Percentiles rank a stretch among this genome's conserved stretches.
Conservation (phyloP, 2,888 invertebrate species). For the Agapetus fuscipes region DNA sequence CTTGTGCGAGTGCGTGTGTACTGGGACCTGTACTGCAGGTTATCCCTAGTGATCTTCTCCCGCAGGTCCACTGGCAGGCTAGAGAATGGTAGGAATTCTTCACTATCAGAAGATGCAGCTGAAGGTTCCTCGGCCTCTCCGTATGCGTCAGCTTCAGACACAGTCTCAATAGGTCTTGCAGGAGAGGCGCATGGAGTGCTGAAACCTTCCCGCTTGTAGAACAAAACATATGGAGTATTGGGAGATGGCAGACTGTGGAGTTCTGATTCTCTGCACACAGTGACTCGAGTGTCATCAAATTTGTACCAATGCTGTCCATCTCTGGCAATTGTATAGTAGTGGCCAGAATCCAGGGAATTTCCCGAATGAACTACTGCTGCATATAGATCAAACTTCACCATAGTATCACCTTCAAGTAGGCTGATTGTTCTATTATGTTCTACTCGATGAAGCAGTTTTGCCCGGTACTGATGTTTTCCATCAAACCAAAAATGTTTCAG, state of each 20-base stretch:
- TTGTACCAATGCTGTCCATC: conserved; percentile 64
- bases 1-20: too few relatives aligned
- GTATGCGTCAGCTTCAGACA: not conserved
- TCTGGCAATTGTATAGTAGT: conserved; percentile 76
- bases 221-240: conserved; percentile 76
- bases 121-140: not conserved
- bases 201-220: conserved; percentile 42
- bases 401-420: conserved; percentile 18
- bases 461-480: conserved; percentile 58
- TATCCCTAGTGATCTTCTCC: conserved; percentile 5
- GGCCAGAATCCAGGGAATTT: conserved; percentile 73
- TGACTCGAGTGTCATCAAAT: conserved; percentile 72
- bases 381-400: conserved; percentile 58
- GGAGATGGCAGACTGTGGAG: conserved; percentile 55
- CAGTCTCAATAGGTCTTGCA: not conserved
- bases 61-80: conserved; percentile 5
- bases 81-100: conserved; percentile 9
- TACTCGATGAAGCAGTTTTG: conserved; percentile 68
- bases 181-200: not conserved
- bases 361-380: conserved; percentile 82
- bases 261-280: conserved; percentile 47
- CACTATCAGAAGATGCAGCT: not conserved
- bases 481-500: conserved; percentile 73
- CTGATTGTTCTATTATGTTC: conserved; percentile 42
- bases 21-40: not conserved